Conservation (phyloP, 2,113 vertebrate species). For the Hemicordylus capensis region DNA sequence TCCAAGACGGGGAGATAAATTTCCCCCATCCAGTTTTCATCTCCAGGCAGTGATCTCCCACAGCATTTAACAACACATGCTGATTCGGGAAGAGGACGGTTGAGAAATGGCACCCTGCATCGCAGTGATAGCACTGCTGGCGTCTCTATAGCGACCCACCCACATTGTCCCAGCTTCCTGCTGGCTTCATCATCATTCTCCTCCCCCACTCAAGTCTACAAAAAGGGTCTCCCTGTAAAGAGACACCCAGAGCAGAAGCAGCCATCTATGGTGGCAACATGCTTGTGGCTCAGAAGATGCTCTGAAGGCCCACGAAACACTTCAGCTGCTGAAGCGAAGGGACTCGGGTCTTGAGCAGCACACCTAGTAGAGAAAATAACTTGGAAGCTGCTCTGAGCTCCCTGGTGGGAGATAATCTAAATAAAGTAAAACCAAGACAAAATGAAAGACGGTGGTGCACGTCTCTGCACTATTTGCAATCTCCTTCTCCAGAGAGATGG, state of each 20-base stretch:
- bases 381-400: neutral
- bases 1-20: too few species aligned
- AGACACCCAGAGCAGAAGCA: neutral
- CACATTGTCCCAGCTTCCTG: conserved; percentile 22
- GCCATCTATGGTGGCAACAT: neutral
- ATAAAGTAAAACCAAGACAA: neutral
- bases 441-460: too few species aligned
- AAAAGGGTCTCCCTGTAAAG: neutral
- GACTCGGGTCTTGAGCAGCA: too few species aligned
- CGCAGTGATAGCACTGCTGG: neutral
- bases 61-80: neutral
- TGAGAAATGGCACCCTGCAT: neutral
- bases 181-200: conserved; percentile 1
- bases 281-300: neutral
- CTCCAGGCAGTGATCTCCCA: neutral
- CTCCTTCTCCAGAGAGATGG: neutral
- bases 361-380: neutral
- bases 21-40: neutral
- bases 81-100: neutral
- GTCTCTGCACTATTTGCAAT: too few species aligned
- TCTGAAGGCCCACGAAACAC: neutral
- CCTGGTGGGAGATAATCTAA: neutral
- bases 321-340: neutral
- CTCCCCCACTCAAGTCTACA: neutral
- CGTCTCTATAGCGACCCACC: conserved; percentile 24